These are phyloP conservation scores for Orycteropus afer DNA, from an alignment of 2,113 vertebrate genomes.

Conservation along the genomic window DNA sequence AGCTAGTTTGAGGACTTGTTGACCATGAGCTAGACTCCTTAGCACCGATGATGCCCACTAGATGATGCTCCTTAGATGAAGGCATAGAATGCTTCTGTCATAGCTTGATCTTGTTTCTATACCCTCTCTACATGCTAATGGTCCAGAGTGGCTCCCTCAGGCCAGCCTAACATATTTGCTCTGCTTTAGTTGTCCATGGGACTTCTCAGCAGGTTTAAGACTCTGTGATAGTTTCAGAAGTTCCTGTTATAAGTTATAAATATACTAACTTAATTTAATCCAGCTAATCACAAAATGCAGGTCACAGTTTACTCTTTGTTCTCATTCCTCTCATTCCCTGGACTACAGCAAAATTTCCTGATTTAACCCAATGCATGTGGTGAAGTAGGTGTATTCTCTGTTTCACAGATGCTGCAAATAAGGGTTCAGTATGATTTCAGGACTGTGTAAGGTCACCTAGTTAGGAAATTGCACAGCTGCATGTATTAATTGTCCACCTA, in stretches of 20 bases:
- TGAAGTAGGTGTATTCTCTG: not conserved
- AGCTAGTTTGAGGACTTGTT: not conserved
- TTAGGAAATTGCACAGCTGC: not conserved
- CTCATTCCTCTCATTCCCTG: not conserved
- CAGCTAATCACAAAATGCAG: too few relatives aligned
- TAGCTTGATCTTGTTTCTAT: conserved; percentile 6
- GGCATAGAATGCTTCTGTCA: not conserved
- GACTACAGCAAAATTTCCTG: not conserved
- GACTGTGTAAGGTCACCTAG: not conserved
- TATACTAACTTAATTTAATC: not conserved
- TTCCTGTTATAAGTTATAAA: not conserved
- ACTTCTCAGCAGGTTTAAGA: conserved; percentile 29
- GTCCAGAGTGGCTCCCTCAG: not conserved
- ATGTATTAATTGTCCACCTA: not conserved
- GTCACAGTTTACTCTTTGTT: not conserved
- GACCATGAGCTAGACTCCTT: not conserved
- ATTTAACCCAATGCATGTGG: not conserved
- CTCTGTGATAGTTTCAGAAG: not conserved
- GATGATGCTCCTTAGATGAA: not conserved
- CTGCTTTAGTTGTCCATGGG: not conserved
- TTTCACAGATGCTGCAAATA: not conserved
- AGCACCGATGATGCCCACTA: not conserved
- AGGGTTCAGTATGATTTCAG: not conserved
- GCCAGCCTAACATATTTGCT: not conserved
- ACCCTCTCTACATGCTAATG: not conserved